phyloP scores from a whole-genome alignment of 2,888 invertebrate species.

The Doris montereyensis region DNA sequence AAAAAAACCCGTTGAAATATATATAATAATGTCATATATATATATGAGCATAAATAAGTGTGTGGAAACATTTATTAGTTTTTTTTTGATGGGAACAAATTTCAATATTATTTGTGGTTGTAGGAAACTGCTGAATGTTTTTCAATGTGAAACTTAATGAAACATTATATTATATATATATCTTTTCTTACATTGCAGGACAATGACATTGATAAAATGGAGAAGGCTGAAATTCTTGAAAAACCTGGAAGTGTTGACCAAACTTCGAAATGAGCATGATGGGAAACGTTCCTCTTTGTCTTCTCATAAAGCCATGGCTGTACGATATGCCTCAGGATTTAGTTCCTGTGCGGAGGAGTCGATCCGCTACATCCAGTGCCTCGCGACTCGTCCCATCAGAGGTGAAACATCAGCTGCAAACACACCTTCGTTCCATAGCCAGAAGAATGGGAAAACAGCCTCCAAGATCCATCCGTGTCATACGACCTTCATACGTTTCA shows the following conservation, averaged over 20 bases:
- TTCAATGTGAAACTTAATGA: too few species aligned
- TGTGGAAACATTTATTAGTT: too few species aligned
- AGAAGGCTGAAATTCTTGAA: slow-evolving; percentile 45
- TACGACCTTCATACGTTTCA: too few species aligned
- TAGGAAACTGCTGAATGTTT: too few species aligned
- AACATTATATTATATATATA: too few species aligned
- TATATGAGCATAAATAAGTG: too few species aligned
- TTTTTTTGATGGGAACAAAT: too few species aligned
- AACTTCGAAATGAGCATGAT: slow-evolving; percentile 18
- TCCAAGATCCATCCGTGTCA: too few species aligned
- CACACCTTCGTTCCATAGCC: slow-evolving; percentile 34
- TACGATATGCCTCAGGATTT: slow-evolving; percentile 39
- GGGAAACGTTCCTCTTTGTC: neutral
- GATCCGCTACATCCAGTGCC: slow-evolving; percentile 38
- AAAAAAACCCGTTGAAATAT: too few species aligned
- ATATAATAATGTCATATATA: too few species aligned
- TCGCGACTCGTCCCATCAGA: slow-evolving; percentile 38
- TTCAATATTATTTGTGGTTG: too few species aligned
- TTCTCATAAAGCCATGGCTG: slow-evolving; percentile 40
- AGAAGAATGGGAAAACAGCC: slow-evolving; percentile 32
- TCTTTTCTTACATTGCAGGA: slow-evolving; percentile 28
- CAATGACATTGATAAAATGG: slow-evolving; percentile 42
- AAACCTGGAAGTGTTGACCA: slow-evolving; percentile 39
- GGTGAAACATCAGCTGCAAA: slow-evolving; percentile 39
- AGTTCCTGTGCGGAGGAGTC: slow-evolving; percentile 40